A percentile compares a stretch with the other conserved stretches of the same genome.
These are phyloP conservation scores for Salticus scenicus DNA, from an alignment of 2,888 invertebrate genomes.

Conservation along the genomic window DNA sequence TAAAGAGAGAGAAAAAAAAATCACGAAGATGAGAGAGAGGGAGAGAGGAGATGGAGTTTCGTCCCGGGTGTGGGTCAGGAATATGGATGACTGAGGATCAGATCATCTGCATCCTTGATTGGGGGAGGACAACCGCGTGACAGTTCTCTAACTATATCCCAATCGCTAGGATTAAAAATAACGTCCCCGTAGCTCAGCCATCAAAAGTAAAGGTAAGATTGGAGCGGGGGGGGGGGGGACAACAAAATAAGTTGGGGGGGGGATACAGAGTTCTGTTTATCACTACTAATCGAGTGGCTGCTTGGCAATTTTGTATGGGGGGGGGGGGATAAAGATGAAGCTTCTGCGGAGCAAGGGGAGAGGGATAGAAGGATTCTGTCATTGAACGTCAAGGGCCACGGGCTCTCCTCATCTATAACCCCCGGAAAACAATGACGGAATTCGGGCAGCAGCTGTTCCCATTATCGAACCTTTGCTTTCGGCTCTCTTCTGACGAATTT, in stretches of 20 bases:
- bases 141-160: constrained; percentile 35
- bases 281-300: constrained; percentile 67
- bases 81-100: background rate
- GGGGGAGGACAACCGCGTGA: constrained; percentile 40
- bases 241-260: constrained; percentile 33
- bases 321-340: constrained; percentile 12
- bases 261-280: constrained; percentile 55
- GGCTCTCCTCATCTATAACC: constrained; percentile 68
- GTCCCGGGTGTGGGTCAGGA: background rate
- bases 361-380: constrained; percentile 63
- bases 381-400: constrained; percentile 63
- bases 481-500: constrained; percentile 20
- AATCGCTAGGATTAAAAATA: constrained; percentile 48
- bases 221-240: constrained; percentile 21
- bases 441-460: constrained; percentile 63
- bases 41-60: background rate
- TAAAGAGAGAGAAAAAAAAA: background rate
- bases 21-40: background rate
- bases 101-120: constrained; percentile 41
- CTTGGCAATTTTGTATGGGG: constrained; percentile 49
- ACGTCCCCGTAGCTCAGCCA: constrained; percentile 22
- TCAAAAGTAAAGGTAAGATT: constrained; percentile 36
- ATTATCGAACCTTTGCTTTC: constrained; percentile 59
- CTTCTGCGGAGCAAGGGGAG: background rate
- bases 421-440: constrained; percentile 67